These are phyloP conservation scores for Eptatretus atami DNA, from an alignment of 2,797 vertebrate species.

Conservation along the genomic window DNA sequence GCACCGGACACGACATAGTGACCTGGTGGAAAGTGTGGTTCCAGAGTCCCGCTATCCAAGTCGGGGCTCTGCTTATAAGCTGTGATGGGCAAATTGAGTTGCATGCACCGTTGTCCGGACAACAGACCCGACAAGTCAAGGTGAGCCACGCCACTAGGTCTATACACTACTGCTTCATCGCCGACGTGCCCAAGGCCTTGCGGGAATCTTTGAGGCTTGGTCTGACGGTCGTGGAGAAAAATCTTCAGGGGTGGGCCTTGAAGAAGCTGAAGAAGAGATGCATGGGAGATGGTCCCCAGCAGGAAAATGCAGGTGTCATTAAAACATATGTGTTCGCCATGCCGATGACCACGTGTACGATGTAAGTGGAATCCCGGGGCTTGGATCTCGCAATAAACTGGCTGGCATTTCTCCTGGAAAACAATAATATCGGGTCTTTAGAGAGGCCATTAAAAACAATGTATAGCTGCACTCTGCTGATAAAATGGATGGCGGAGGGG, in stretches of 20 bases:
- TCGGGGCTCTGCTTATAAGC: too few species aligned
- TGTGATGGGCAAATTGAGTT: conserved; percentile 17
- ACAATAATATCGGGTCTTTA: neutral
- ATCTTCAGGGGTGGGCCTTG: conserved; percentile 27
- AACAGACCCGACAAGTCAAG: conserved; percentile 26
- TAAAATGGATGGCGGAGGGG: neutral
- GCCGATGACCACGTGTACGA: conserved; percentile 18
- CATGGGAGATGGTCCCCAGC: conserved; percentile 17
- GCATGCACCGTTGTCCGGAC: conserved; percentile 17
- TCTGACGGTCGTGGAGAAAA: conserved; percentile 37
- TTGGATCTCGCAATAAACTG: conserved; percentile 36
- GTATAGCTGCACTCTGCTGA: neutral
- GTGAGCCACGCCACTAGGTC: conserved; percentile 21
- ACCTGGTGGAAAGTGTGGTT: too few species aligned
- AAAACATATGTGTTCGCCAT: conserved; percentile 21
- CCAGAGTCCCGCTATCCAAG: too few species aligned
- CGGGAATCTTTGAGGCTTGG: neutral
- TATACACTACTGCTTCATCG: conserved; percentile 1
- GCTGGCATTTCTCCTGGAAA: conserved; percentile 21
- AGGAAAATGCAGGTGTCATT: conserved; percentile 33
- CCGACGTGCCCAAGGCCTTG: neutral
- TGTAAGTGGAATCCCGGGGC: conserved; percentile 19
- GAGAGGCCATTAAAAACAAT: neutral
- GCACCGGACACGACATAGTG: too few species aligned
- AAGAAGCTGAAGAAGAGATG: conserved; percentile 21